Percentiles rank a stretch among this genome's conserved stretches.
phyloP scores from a whole-genome alignment of 2,888 invertebrate genomes.

The Agrochola lota region DNA sequence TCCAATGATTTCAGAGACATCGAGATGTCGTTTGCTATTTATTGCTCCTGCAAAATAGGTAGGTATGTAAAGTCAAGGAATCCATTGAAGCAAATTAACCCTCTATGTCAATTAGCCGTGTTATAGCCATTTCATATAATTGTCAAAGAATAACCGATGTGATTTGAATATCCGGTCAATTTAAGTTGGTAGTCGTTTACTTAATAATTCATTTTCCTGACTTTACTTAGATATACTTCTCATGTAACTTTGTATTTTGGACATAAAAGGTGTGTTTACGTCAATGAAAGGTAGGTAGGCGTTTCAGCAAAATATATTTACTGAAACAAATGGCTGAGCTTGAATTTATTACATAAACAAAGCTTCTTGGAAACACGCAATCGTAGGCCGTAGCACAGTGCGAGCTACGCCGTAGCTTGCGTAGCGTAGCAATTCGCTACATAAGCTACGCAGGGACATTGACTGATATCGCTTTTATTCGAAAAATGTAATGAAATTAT shows the following conservation, averaged over 20 bases:
- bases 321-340: background rate
- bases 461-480: background rate
- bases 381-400: conserved; percentile 10
- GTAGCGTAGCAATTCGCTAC: conserved; percentile 6
- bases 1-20: conserved; percentile 1
- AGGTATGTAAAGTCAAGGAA: background rate
- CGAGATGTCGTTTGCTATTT: background rate
- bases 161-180: background rate
- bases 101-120: background rate
- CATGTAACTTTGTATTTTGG: background rate
- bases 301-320: conserved; percentile 4
- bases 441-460: background rate
- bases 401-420: conserved; percentile 34
- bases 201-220: background rate
- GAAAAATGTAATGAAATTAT: too few relatives aligned
- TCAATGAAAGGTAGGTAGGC: background rate
- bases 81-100: background rate
- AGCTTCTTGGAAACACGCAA: conserved; percentile 6
- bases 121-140: background rate
- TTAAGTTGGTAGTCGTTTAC: background rate
- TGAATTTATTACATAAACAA: background rate
- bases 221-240: background rate
- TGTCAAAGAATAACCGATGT: background rate
- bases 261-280: background rate
- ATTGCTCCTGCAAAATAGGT: background rate